phyloP scores from a whole-genome alignment of 2,888 invertebrate species.

The Uloborus plumipes region DNA sequence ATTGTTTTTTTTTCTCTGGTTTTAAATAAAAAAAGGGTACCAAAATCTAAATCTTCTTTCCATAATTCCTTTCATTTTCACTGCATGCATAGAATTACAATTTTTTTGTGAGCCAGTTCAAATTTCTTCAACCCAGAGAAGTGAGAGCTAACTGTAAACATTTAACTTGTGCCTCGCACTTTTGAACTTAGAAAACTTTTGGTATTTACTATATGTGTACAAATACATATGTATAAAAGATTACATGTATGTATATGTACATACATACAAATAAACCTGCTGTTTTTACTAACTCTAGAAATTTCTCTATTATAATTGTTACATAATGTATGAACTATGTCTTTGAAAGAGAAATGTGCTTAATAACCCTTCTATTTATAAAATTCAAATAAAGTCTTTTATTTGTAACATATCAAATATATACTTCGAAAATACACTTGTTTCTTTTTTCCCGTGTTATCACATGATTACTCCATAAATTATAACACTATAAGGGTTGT shows the following conservation, averaged over 20 bases:
- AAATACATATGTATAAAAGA: background rate
- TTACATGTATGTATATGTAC: slow-evolving; percentile 1
- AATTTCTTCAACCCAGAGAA: background rate
- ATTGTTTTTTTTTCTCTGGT: no score
- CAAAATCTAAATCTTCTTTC: no score
- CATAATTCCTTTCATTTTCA: no score
- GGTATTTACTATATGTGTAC: slow-evolving; percentile 12
- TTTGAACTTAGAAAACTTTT: slow-evolving; percentile 32
- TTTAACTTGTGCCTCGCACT: slow-evolving; percentile 33
- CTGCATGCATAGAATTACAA: no score
- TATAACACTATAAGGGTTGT: no score
- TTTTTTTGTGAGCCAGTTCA: no score
- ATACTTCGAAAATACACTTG: slow-evolving; percentile 17
- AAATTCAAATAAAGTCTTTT: slow-evolving; percentile 29
- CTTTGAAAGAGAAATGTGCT: slow-evolving; percentile 29
- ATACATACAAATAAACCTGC: slow-evolving; percentile 4
- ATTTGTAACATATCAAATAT: slow-evolving; percentile 55
- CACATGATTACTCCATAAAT: no score
- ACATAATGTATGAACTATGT: slow-evolving; percentile 21
- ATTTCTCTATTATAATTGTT: slow-evolving; percentile 11
- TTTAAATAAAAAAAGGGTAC: no score
- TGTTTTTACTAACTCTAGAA: slow-evolving; percentile 21
- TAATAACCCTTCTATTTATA: slow-evolving; percentile 34
- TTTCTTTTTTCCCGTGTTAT: no score
- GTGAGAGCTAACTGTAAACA: slow-evolving; percentile 6